Conservation (phyloP, 2,797 vertebrate species). For the Selene dorsalis region DNA sequence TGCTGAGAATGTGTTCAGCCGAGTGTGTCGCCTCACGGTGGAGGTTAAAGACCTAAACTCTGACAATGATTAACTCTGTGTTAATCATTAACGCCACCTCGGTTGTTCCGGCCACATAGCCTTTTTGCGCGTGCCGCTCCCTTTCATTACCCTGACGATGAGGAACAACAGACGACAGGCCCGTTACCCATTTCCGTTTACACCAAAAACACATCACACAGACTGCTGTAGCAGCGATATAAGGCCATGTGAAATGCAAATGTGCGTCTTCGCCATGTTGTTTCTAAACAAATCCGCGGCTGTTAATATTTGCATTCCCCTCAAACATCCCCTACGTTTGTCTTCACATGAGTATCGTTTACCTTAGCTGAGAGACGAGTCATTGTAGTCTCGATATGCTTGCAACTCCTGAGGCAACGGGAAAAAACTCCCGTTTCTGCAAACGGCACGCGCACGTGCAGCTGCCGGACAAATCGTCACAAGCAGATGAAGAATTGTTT, state of each 20-base stretch:
- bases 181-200: not conserved
- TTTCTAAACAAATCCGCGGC: not conserved
- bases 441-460: slow-evolving; percentile 4
- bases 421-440: slow-evolving; percentile 6
- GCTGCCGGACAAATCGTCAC: slow-evolving; percentile 14
- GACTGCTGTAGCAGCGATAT: not conserved
- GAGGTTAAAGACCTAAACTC: slow-evolving; percentile 33
- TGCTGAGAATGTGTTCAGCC: not conserved
- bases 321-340: too few species aligned
- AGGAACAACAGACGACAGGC: not conserved
- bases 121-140: too few species aligned
- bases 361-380: slow-evolving; percentile 64
- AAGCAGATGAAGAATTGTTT: not conserved
- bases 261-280: too few species aligned
- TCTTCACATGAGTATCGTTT: slow-evolving; percentile 43
- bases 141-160: not conserved
- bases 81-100: slow-evolving; percentile 43
- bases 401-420: slow-evolving; percentile 28
- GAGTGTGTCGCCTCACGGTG: not conserved
- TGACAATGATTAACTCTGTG: not conserved
- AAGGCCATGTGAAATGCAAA: slow-evolving; percentile 13
- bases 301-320: too few species aligned
- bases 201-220: slow-evolving; percentile 3
- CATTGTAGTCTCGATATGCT: slow-evolving; percentile 48
- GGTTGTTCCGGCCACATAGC: not conserved